Percentiles rank a stretch among this genome's conserved stretches.
Conservation (phyloP, 2,113 vertebrate species). For the Megaceryle torquata region DNA sequence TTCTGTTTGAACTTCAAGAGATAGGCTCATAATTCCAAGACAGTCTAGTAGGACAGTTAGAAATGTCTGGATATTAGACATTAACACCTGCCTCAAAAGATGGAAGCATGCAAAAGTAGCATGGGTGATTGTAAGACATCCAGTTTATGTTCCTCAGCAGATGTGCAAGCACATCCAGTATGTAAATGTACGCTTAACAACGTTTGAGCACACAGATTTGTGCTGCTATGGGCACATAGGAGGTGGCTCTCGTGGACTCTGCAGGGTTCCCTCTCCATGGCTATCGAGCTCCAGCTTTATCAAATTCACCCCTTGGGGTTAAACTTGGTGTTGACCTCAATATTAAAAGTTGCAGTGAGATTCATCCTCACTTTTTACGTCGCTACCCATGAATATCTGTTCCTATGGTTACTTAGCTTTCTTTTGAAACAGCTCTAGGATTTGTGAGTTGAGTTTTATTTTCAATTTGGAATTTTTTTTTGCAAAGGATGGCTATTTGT, state of each 20-base stretch:
- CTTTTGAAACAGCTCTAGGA: not conserved
- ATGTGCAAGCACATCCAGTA: fast-evolving
- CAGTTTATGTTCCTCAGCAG: not conserved
- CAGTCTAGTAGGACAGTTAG: not conserved
- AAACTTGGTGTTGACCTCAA: not conserved
- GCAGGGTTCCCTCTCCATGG: not conserved
- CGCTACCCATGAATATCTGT: not conserved
- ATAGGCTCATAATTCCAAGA: not conserved
- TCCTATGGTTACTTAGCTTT: not conserved
- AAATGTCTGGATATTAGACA: not conserved
- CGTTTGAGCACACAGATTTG: not conserved
- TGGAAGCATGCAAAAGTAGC: not conserved
- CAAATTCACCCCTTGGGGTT: not conserved
- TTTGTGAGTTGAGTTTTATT: not conserved
- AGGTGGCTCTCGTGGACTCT: not conserved
- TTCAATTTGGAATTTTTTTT: not conserved
- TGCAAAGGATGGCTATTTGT: not conserved
- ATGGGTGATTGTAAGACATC: not conserved
- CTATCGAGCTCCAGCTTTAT: not conserved
- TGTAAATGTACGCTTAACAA: not conserved
- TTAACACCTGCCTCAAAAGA: not conserved
- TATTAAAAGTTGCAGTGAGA: not conserved
- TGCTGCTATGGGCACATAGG: too few species aligned
- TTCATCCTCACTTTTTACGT: not conserved
- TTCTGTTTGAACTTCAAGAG: not conserved